Evolutionary conservation across 2,113 vertebrate species (phyloP).

Genomic region (Catharus fuscescens): DNA sequence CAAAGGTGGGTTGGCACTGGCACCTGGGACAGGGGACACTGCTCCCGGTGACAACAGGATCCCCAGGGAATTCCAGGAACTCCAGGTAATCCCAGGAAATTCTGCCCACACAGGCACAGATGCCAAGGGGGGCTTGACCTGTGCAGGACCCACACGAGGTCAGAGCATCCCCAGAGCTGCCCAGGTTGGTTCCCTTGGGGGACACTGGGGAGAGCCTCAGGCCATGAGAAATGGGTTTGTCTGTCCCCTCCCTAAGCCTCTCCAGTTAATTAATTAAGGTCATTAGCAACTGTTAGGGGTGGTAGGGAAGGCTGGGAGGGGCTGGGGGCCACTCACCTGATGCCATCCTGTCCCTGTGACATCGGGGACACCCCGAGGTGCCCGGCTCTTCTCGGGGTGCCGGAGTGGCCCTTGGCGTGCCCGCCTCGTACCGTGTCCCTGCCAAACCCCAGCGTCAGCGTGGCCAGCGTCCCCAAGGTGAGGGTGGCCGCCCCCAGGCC

Average conservation of each 20-base stretch:
- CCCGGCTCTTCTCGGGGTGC: neutral
- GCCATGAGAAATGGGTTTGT: rapidly evolving
- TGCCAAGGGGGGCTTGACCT: neutral
- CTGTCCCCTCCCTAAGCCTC: neutral
- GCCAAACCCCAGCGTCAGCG: neutral
- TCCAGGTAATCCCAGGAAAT: neutral
- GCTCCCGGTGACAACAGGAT: neutral
- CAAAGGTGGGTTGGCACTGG: neutral
- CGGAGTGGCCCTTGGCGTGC: rapidly evolving
- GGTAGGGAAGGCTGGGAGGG: neutral
- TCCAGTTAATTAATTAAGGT: neutral
- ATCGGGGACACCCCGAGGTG: neutral
- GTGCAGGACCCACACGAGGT: neutral
- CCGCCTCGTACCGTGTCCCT: conserved; percentile 55
- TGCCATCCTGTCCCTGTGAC: neutral
- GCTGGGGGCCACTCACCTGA: neutral
- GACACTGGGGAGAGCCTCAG: neutral
- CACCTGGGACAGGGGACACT: no score
- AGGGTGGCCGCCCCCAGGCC: rapidly evolving
- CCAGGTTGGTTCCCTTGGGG: neutral
- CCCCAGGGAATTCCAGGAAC: neutral
- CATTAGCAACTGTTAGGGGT: neutral
- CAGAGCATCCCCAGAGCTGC: neutral
- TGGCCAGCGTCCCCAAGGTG: rapidly evolving
- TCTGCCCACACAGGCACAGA: neutral